Percentiles rank a stretch among this genome's conserved stretches.
phyloP scores from a whole-genome alignment of 2,113 vertebrate species.

The Heterocephalus glaber region DNA sequence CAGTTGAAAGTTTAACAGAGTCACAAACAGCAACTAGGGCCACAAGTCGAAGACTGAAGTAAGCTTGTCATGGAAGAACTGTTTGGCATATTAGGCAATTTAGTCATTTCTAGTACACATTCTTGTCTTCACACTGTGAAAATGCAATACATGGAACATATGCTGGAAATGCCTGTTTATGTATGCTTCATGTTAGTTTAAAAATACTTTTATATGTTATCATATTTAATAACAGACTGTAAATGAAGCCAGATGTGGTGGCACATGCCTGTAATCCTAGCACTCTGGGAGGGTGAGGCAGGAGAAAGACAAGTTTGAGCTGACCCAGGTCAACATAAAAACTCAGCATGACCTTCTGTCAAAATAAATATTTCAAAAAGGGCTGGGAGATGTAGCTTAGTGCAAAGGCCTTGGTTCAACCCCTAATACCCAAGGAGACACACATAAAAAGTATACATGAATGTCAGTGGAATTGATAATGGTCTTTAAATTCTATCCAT shows the following conservation, averaged over 20 bases:
- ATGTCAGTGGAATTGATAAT: neutral
- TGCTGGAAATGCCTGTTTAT: neutral
- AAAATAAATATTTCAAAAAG: neutral
- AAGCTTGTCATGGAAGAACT: neutral
- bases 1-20: neutral
- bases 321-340: neutral
- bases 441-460: neutral
- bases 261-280: neutral
- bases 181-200: neutral
- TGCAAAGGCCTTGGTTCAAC: neutral
- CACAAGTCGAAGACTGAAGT: neutral
- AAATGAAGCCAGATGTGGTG: neutral
- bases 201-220: neutral
- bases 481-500: neutral
- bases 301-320: neutral
- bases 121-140: neutral
- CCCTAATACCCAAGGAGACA: neutral
- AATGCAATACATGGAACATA: neutral
- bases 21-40: neutral
- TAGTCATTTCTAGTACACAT: neutral
- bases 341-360: neutral
- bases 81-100: neutral
- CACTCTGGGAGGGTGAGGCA: neutral
- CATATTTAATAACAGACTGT: conserved; percentile 23
- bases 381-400: neutral